A percentile compares a stretch with the other conserved stretches of the same genome.
These are phyloP conservation scores for Telmatochromis sp. DNA, from an alignment of 2,113 vertebrate genomes.

Conservation along the genomic window DNA sequence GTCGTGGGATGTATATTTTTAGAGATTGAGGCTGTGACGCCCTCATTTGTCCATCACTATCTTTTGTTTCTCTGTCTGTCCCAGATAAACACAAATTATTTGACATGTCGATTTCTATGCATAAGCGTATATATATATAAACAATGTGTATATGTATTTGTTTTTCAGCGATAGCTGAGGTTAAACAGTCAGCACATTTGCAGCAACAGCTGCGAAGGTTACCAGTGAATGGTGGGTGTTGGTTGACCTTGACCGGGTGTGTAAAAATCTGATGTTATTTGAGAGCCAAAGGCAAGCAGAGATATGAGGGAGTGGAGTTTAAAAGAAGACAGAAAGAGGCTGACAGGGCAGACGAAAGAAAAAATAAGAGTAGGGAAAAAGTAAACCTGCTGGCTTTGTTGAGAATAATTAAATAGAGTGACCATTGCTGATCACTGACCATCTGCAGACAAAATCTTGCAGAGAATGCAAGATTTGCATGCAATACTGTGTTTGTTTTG, in stretches of 20 bases:
- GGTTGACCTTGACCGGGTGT: constrained; percentile 51
- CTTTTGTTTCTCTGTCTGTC: not conserved
- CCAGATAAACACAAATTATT: constrained; percentile 22
- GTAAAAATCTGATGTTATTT: constrained; percentile 47
- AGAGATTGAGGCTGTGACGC: not conserved
- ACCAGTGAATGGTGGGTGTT: constrained; percentile 34
- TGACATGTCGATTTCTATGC: not conserved
- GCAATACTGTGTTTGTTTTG: constrained; percentile 24
- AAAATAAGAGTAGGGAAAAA: not conserved
- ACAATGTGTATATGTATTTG: not conserved
- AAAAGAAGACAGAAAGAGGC: not conserved
- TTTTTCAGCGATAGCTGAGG: not conserved
- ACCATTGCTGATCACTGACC: not conserved
- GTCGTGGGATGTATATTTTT: constrained; percentile 21
- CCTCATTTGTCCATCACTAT: not conserved
- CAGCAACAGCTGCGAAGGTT: constrained; percentile 37
- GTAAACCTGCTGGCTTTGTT: not conserved
- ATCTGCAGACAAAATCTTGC: not conserved
- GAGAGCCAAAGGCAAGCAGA: not conserved
- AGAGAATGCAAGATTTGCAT: not conserved
- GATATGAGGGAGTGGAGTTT: not conserved
- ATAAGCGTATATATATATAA: not conserved
- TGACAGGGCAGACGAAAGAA: not conserved
- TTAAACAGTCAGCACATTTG: not conserved
- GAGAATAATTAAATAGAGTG: not conserved